Base-by-base conservation (phyloP, 2,113 vertebrate species). In the Sylvietta virens region DNA sequence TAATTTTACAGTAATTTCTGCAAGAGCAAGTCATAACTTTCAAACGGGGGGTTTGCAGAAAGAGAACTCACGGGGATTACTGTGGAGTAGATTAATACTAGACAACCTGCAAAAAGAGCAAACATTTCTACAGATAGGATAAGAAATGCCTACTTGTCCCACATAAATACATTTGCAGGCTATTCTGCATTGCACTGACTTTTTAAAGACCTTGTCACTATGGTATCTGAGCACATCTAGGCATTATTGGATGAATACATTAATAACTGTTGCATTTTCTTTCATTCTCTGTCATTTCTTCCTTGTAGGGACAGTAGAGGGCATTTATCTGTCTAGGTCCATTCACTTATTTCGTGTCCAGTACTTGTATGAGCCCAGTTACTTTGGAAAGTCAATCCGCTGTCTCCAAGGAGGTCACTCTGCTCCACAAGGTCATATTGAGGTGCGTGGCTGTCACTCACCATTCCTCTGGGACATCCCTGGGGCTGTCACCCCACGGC, bases 281-380 rank as follows among this genome's bases (percentile, higher is more conserved):
- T 71, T 74, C 11, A 17, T 54, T 48, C 15, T 73, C 48, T 81
- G 21, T 37, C 7, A 60, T 60, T 85, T 40, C 26, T 74, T 79
- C 23, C n/a, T 80, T 30, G 13, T 16, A 37, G 86, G 37, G 56
- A 79, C 20, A 60, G 24, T 26, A 61, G 31, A 87, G 48, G 48
- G 67, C 27, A 28, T 90, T 65, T 53, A 26, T 56, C 22, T 53
- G 44, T 54, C 66, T 17, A 28, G 6, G 28, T 57, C 8, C 10
- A 2, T 24, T 13, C 0, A 0, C 37, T 56, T 51, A n/a, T 7
- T 13, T 4, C 24, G 7, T 56, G 31, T 17, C 17, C 21, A 7
- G n/a, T 2, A 19, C 27, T 61, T 44, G 27, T 14, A 42, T 1
- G 19, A 58, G 33, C 30, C 40, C 70, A 48, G n/a, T 72, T 33